A percentile compares a stretch with the other conserved stretches of the same genome.
These are phyloP conservation scores for Xerus inauris DNA, from an alignment of 2,113 vertebrate genomes.

Conservation along the genomic window DNA sequence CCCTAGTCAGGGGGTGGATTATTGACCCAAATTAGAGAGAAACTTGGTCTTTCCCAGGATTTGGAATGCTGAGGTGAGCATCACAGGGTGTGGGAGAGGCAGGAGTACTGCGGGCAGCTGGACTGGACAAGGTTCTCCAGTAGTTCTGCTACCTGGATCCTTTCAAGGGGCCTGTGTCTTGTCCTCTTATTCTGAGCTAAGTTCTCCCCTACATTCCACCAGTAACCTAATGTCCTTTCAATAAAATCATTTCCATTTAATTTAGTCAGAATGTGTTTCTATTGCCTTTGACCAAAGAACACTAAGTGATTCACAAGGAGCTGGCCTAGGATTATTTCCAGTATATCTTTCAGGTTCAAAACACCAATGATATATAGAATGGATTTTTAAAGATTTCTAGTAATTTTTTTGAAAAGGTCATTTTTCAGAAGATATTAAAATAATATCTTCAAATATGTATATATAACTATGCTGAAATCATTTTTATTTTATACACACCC, in stretches of 20 bases:
- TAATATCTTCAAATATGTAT: conserved; percentile 12
- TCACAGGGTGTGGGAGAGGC: neutral
- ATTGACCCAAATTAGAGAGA: neutral
- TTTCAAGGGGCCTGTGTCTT: neutral
- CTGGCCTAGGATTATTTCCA: neutral
- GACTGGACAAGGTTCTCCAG: neutral
- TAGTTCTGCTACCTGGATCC: neutral
- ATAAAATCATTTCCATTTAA: neutral
- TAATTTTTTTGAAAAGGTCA: conserved; percentile 28
- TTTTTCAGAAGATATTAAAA: neutral
- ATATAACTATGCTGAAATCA: neutral
- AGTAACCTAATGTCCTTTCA: neutral
- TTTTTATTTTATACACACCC: neutral
- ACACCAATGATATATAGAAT: neutral
- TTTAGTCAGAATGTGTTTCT: neutral
- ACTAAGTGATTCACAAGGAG: neutral
- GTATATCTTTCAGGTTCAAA: conserved; percentile 13
- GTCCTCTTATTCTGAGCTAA: neutral
- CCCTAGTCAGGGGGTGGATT: neutral
- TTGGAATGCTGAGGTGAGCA: neutral
- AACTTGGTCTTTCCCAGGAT: neutral
- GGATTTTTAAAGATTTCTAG: conserved; percentile 4
- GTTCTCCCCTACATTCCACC: neutral
- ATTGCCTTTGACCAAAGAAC: neutral
- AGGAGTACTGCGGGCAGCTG: neutral